Base-by-base conservation (phyloP, 2,113 vertebrate species). In the Xiphorhynchus elegans region DNA sequence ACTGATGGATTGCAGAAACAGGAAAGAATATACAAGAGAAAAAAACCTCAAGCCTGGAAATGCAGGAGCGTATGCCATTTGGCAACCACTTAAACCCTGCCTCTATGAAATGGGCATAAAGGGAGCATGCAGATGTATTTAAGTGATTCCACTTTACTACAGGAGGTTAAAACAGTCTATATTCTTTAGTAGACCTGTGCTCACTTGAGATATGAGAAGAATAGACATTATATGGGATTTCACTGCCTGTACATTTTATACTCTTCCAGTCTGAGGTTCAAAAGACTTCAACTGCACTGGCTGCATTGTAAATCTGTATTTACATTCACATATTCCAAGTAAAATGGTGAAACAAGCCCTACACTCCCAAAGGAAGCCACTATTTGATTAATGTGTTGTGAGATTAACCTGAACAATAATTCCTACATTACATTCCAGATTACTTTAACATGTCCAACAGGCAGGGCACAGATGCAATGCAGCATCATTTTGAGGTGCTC, bases 341-440 rank as follows among this genome's bases (percentile, higher is more conserved):
- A 75, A 89, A 75, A 89, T 4, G 26, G 58, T 94, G 74, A 89
- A 82, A 72, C 28, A 69, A 86, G 42, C 25, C 67, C 44, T 37
- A 9, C 18, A 17, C 25, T 89, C 87, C 84, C 75, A 91, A 80
- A 87, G 70, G 58, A 94, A 66, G 25, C n/a, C 42, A 31, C 13
- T 82, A 56, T 42, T 85, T 87, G 87, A 93, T 93, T 91, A 91
- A 94, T 46, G 50, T 50, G 29, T 79, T 87, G 84, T 69, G 74
- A 96, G 67, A 76, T 39, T 58, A 68, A 19, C 46, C 69, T 78
- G 55, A 91, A 64, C 84, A 92, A 78, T 78, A 84, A 91, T 10
- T 74, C 58, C 58, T 83, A 3, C 66, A 44, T 76, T 77, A 80
- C 9, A 58, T 17, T 20, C 35, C 49, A 82, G 75, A 93, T 91